A percentile compares a stretch with the other conserved stretches of the same genome.
phyloP scores from a whole-genome alignment of 1,140 invertebrate genomes.

The Dreissena polymorpha region DNA sequence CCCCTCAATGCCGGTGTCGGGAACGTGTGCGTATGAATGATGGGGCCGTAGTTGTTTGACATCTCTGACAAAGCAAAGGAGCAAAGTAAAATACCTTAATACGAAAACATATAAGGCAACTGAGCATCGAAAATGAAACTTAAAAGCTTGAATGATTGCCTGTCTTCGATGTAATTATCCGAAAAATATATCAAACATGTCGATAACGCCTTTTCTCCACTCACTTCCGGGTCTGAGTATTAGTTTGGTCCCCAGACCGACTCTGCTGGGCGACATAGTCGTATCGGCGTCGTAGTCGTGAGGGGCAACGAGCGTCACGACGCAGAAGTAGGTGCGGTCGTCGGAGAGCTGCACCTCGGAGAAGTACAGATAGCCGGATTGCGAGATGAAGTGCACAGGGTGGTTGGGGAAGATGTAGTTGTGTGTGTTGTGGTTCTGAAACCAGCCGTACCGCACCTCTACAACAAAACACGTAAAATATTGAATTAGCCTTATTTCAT shows the following conservation, averaged over 20 bases:
- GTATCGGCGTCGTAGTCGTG: constrained; percentile 50
- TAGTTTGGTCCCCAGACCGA: constrained; percentile 63
- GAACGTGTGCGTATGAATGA: constrained; percentile 91
- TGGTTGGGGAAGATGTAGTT: constrained; percentile 58
- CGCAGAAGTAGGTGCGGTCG: constrained; percentile 62
- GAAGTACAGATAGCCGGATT: constrained; percentile 64
- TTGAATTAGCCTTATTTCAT: neutral
- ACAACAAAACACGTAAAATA: constrained; percentile 40
- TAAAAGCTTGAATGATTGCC: neutral
- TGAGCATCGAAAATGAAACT: neutral
- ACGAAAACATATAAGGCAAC: neutral
- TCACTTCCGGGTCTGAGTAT: constrained; percentile 63
- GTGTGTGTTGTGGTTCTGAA: constrained; percentile 47
- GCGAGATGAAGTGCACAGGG: constrained; percentile 62
- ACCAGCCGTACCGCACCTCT: constrained; percentile 64
- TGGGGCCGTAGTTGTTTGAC: constrained; percentile 51
- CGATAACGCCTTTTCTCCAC: constrained; percentile 12
- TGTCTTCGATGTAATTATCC: neutral
- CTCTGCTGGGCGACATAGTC: constrained; percentile 54
- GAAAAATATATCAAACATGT: neutral
- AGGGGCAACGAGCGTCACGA: constrained; percentile 59
- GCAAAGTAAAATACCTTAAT: neutral
- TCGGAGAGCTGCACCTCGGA: constrained; percentile 62
- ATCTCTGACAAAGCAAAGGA: constrained; percentile 18
- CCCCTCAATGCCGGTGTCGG: constrained; percentile 94